Base-by-base conservation (phyloP, 2,113 vertebrate species). In the Cisticola juncidis region DNA sequence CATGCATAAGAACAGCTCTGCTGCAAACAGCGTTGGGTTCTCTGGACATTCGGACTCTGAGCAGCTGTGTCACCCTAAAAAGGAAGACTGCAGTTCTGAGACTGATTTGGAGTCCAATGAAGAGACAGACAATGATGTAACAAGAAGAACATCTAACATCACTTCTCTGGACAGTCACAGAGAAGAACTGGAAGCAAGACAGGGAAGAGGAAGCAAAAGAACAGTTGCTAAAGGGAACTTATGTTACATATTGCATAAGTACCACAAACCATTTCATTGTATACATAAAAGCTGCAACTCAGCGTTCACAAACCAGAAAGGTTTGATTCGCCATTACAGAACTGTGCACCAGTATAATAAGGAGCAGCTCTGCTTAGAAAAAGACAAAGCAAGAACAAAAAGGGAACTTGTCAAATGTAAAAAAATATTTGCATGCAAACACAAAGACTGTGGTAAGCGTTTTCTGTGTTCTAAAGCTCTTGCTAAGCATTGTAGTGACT, bases 231-330 rank as follows among this genome's bases (percentile, higher is more conserved):
- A 99, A 98, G 97, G 98, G 93, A 99, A 99, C 79, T 95, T 99
- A 31, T 99, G 99, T 95, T 99, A 99, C 65, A 99, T 99, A 93
- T 95, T 99, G 74, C 98, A 98, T 94, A 99, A 99, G 66, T 99
- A 99, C 95, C 99, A 99, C 94, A 99, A 99, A 96, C 99, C 99
- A 44, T 99, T 99, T 98, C 99, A 99, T 86, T 99, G 99, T 94
- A 98, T 99, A 45, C 99, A 99, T 90, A 99, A 99, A 97, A 98
- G 98, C 88, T 99, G 99, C 90, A 98, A 98, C 48, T 98, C 99
- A 0, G 99, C 99, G 13, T 99, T 99, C 96, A 98, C 98, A 47
- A 99, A 98, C 90, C 98, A 99, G 92, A 99, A 98, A 81, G 98
- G 98, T 69, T 98, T 99, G 88, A 98, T 99, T 78, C 99, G 98